phyloP scores from a whole-genome alignment of 2,113 vertebrate genomes.

The Phalacrocorax aristotelis region DNA sequence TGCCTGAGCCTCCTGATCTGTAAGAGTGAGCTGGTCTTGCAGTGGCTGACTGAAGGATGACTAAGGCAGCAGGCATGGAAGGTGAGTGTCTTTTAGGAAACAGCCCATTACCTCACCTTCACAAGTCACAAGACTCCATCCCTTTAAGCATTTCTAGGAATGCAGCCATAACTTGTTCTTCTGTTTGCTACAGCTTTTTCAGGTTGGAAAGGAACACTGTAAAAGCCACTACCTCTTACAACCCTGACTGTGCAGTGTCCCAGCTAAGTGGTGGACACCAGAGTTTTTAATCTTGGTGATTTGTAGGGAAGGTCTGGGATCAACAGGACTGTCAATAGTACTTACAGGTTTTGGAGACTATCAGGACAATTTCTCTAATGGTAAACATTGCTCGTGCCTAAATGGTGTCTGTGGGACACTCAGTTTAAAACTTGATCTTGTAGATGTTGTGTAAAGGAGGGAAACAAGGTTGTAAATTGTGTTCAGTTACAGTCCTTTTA shows the following conservation, averaged over 20 bases:
- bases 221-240: background rate
- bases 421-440: background rate
- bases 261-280: background rate
- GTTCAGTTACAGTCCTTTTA: background rate
- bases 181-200: background rate
- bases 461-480: background rate
- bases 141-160: background rate
- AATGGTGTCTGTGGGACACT: background rate
- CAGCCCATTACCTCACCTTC: background rate
- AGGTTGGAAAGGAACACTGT: background rate
- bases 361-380: background rate
- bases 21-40: background rate
- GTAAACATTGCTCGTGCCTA: rapidly evolving
- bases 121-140: background rate
- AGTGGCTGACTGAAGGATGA: background rate
- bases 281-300: background rate
- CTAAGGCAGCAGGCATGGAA: background rate
- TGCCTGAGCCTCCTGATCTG: background rate
- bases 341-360: background rate
- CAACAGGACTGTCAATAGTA: background rate
- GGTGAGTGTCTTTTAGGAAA: background rate
- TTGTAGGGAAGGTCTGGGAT: background rate
- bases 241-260: background rate
- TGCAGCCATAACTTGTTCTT: background rate
- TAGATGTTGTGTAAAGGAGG: background rate